phyloP scores from a whole-genome alignment of 2,797 vertebrate species.

The Tympanoctomys barrerae region DNA sequence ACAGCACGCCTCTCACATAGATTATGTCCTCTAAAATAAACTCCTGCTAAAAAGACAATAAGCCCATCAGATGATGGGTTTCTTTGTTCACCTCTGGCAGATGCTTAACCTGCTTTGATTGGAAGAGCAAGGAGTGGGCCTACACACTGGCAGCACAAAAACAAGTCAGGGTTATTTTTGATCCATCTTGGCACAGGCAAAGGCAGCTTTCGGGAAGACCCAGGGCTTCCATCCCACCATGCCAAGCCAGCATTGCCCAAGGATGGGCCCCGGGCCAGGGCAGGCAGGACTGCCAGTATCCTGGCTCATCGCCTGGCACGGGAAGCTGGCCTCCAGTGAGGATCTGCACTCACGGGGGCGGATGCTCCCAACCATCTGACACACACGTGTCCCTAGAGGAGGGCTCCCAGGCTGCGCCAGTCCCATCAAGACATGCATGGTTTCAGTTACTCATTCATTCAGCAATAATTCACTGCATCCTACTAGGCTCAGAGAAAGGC shows the following conservation, averaged over 20 bases:
- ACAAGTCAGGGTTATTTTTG: slow-evolving; percentile 56
- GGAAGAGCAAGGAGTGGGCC: neutral
- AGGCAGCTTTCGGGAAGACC: slow-evolving; percentile 78
- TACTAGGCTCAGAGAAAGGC: neutral
- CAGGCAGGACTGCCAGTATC: slow-evolving; percentile 67
- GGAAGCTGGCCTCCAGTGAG: neutral
- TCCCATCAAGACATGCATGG: slow-evolving; percentile 35
- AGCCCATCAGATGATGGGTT: no score
- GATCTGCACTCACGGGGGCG: neutral
- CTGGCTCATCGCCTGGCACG: slow-evolving; percentile 64
- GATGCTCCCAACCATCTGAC: neutral
- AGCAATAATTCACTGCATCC: neutral
- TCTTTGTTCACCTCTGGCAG: accelerated
- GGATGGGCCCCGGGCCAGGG: slow-evolving; percentile 57
- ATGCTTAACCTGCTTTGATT: neutral
- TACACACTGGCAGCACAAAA: neutral
- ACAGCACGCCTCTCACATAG: accelerated
- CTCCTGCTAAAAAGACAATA: neutral
- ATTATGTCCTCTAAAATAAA: accelerated
- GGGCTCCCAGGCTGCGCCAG: neutral
- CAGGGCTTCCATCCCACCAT: slow-evolving; percentile 36
- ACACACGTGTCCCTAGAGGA: neutral
- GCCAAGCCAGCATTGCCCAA: slow-evolving; percentile 63
- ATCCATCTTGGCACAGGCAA: slow-evolving; percentile 66
- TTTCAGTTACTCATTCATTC: slow-evolving; percentile 59